Evolutionary conservation across 2,113 vertebrate genomes (phyloP).

Genomic region (Lipophrys pholis): DNA sequence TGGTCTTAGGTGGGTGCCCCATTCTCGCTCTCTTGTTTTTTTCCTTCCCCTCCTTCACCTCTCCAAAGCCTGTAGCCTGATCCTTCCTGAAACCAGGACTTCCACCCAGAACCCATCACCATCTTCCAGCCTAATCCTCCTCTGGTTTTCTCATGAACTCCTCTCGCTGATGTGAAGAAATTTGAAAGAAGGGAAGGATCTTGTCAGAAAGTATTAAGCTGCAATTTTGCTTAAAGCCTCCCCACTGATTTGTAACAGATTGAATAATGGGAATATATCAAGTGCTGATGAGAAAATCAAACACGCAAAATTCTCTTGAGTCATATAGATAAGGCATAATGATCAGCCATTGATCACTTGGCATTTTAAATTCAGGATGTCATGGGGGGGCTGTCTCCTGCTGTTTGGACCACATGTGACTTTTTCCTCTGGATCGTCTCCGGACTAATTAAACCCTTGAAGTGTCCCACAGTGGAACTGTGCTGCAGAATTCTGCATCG

Average conservation of each 20-base stretch:
- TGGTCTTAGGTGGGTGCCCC: conserved; percentile 5
- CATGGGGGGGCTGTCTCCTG: background rate
- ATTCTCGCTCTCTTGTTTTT: conserved; percentile 13
- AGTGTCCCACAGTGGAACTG: conserved; percentile 15
- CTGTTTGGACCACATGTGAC: conserved; percentile 7
- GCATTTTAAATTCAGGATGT: conserved; percentile 2
- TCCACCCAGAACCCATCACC: conserved; percentile 11
- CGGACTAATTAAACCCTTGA: conserved; percentile 13
- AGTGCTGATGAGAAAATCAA: conserved; percentile 9
- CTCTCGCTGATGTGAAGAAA: background rate
- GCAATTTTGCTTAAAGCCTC: conserved; percentile 9
- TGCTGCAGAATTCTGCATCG: conserved; percentile 28
- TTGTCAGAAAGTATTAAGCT: conserved; percentile 11
- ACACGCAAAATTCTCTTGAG: background rate
- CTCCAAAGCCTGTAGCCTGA: conserved; percentile 40
- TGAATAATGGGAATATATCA: conserved; percentile 3
- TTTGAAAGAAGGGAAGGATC: background rate
- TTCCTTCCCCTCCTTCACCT: conserved; percentile 38
- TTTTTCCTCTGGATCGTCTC: conserved; percentile 27
- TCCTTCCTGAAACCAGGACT: no score
- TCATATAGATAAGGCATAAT: conserved; percentile 12
- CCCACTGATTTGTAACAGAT: conserved; percentile 3
- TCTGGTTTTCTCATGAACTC: conserved; percentile 23
- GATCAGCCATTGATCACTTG: conserved; percentile 13
- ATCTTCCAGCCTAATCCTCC: conserved; percentile 24